These are phyloP conservation scores for Periparus ater DNA, from an alignment of 2,797 vertebrate genomes.

Conservation along the genomic window DNA sequence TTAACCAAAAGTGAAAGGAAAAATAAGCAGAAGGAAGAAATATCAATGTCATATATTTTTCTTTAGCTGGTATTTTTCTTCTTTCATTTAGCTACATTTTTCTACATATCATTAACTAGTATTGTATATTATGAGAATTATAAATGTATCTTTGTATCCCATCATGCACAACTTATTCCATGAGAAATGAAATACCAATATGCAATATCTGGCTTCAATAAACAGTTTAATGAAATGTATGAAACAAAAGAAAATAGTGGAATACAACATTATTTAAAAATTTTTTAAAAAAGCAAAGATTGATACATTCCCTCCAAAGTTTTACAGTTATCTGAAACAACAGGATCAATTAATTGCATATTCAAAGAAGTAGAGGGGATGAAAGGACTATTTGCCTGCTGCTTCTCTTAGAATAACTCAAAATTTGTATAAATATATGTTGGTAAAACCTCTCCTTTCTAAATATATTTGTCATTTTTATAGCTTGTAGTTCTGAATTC, in stretches of 20 bases:
- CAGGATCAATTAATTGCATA: not conserved
- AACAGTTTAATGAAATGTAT: not conserved
- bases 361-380: not conserved
- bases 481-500: not conserved
- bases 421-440: not conserved
- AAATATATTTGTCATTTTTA: not conserved
- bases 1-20: conserved; percentile 30
- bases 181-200: not conserved
- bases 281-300: accelerated
- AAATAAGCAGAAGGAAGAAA: not conserved
- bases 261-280: not conserved
- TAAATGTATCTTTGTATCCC: not conserved
- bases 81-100: not conserved
- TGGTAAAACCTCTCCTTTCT: not conserved
- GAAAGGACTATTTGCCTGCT: not conserved
- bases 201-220: not conserved
- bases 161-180: not conserved
- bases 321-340: not conserved
- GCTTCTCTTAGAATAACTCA: not conserved
- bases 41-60: not conserved
- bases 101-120: not conserved
- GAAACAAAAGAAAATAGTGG: not conserved
- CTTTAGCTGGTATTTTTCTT: not conserved
- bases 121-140: not conserved
- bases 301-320: not conserved